Evolutionary conservation across 2,888 invertebrate genomes (phyloP).

Genomic region (Hoplodrina blanda): DNA sequence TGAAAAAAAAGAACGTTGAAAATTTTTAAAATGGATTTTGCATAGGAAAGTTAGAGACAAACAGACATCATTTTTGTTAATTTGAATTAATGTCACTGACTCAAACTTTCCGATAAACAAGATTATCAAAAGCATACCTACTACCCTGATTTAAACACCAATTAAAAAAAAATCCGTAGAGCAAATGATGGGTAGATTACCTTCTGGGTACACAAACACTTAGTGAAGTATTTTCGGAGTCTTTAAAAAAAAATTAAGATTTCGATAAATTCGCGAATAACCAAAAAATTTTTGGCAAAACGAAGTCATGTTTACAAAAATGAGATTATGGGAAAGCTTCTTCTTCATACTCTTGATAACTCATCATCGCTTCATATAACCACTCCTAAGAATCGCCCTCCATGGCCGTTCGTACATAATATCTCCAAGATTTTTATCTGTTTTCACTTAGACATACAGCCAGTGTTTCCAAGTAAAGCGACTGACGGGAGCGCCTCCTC

Average conservation of each 20-base stretch:
- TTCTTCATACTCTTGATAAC: slow-evolving; percentile 18
- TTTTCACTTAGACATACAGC: slow-evolving; percentile 91
- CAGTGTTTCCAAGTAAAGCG: slow-evolving; percentile 92
- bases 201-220: background rate
- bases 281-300: background rate
- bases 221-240: background rate
- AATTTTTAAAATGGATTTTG: too few species aligned
- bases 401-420: background rate
- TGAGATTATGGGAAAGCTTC: background rate
- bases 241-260: background rate
- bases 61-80: too few species aligned
- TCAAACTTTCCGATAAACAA: slow-evolving; percentile 1
- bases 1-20: too few species aligned
- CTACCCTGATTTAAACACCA: background rate
- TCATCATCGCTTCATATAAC: slow-evolving; percentile 1
- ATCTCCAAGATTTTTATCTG: slow-evolving; percentile 6
- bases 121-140: background rate
- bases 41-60: too few species aligned
- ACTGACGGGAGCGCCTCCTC: slow-evolving; percentile 91
- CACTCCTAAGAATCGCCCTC: slow-evolving; percentile 4
- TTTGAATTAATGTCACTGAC: background rate
- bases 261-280: background rate
- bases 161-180: background rate
- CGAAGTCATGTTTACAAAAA: slow-evolving; percentile 3
- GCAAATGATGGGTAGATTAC: background rate